Percentiles rank a stretch among this genome's conserved stretches.
These are phyloP conservation scores for Rambutsinella grinnellia DNA, from an alignment of 2,888 invertebrate species.

Conservation along the genomic window DNA sequence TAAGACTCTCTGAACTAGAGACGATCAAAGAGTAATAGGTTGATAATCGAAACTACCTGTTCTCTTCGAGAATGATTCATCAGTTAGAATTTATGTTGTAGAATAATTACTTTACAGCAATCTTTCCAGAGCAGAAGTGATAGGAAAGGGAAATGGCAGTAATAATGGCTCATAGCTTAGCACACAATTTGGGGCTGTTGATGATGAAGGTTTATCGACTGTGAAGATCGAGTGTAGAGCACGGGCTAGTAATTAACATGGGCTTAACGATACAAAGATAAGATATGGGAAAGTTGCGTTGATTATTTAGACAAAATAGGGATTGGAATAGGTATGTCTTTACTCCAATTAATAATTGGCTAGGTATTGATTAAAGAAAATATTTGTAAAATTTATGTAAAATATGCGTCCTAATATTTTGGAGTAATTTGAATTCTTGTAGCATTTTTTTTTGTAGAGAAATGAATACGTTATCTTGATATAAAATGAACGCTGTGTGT, in stretches of 20 bases:
- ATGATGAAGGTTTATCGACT: background rate
- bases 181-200: background rate
- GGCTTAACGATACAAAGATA: background rate
- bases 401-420: too few relatives aligned
- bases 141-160: background rate
- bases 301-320: too few relatives aligned
- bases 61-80: background rate
- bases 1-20: background rate
- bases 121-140: background rate
- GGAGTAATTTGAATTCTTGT: too few relatives aligned
- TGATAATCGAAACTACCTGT: conserved; percentile 6
- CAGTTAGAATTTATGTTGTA: background rate
- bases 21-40: background rate
- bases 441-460: too few relatives aligned
- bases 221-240: background rate
- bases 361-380: too few relatives aligned
- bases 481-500: conserved; percentile 17
- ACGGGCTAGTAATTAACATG: background rate
- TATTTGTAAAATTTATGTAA: too few relatives aligned
- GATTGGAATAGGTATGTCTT: too few relatives aligned
- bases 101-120: background rate
- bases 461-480: too few relatives aligned
- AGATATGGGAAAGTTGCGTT: background rate
- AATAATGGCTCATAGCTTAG: background rate
- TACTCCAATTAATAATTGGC: too few relatives aligned